A percentile compares a stretch with the other conserved stretches of the same genome.
phyloP scores from a whole-genome alignment of 2,113 vertebrate species.

The Hiodon tergisus region DNA sequence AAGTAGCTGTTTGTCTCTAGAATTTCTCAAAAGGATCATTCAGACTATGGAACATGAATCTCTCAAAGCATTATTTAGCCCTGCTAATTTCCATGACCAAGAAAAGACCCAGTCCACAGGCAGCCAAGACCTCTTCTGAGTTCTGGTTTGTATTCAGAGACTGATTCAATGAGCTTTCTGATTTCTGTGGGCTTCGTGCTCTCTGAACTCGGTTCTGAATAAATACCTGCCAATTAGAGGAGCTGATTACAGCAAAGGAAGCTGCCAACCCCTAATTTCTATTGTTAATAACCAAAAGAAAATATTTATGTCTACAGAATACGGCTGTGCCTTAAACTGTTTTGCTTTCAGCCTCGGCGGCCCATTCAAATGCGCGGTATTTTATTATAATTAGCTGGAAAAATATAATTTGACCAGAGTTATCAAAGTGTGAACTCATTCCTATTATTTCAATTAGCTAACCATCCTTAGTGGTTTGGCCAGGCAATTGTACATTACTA shows the following conservation, averaged over 20 bases:
- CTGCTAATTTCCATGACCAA: constrained; percentile 43
- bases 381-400: constrained; percentile 66
- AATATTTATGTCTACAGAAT: constrained; percentile 73
- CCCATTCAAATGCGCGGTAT: constrained; percentile 51
- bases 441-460: constrained; percentile 72
- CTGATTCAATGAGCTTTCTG: constrained; percentile 31
- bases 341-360: constrained; percentile 46
- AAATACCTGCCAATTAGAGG: constrained; percentile 55
- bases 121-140: constrained; percentile 14
- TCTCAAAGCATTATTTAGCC: constrained; percentile 51
- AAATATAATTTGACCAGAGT: constrained; percentile 61
- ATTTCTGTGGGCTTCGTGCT: constrained; percentile 27
- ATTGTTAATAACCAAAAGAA: constrained; percentile 76
- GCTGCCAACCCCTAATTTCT: constrained; percentile 71
- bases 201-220: constrained; percentile 55
- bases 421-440: constrained; percentile 57
- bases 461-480: constrained; percentile 56
- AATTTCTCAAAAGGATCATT: too few relatives aligned
- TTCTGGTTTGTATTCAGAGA: constrained; percentile 3
- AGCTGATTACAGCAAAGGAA: constrained; percentile 66
- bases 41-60: constrained; percentile 33
- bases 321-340: constrained; percentile 47
- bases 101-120: constrained; percentile 26
- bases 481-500: constrained; percentile 60
- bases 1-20: too few relatives aligned